A percentile compares a stretch with the other conserved stretches of the same genome.
phyloP scores from a whole-genome alignment of 2,888 invertebrate species.

The Chymomyza caudatula region DNA sequence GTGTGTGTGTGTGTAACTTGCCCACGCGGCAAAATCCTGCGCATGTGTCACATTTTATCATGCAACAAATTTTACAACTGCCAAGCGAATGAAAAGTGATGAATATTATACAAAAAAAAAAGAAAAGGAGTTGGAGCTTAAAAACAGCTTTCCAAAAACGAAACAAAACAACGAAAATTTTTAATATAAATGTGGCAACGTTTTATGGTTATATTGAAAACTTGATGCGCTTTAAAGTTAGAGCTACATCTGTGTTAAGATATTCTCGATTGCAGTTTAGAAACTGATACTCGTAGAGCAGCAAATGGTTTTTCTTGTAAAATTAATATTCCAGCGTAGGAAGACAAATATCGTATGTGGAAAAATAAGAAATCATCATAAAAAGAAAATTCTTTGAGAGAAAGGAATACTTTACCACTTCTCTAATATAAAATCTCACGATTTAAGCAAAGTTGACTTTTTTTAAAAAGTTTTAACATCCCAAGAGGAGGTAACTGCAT shows the following conservation, averaged over 20 bases:
- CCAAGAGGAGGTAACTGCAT: no score
- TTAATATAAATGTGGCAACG: conserved; percentile 17
- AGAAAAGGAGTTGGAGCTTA: conserved; percentile 43
- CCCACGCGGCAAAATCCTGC: conserved; percentile 64
- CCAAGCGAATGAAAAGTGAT: conserved; percentile 34
- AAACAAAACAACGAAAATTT: conserved; percentile 26
- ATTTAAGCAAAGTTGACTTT: no score
- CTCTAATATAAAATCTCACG: no score
- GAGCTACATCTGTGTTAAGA: conserved; percentile 12
- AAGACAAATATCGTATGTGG: no score
- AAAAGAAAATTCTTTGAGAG: no score
- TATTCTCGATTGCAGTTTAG: no score
- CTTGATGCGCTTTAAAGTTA: conserved; percentile 1
- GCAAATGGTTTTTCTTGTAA: no score
- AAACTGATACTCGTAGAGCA: no score
- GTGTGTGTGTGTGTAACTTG: conserved; percentile 36
- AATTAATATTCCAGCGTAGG: no score
- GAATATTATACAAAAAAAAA: conserved; percentile 69
- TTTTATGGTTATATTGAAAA: neutral
- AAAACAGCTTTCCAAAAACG: conserved; percentile 36
- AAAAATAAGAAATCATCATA: no score
- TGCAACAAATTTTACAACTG: conserved; percentile 19
- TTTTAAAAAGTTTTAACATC: no score
- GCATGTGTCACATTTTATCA: conserved; percentile 65
- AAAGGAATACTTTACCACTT: no score